Evolutionary conservation across 2,797 vertebrate species (phyloP), one percentile per base, ranked within the genome.

Genomic region (Acanthopagrus latus): DNA sequence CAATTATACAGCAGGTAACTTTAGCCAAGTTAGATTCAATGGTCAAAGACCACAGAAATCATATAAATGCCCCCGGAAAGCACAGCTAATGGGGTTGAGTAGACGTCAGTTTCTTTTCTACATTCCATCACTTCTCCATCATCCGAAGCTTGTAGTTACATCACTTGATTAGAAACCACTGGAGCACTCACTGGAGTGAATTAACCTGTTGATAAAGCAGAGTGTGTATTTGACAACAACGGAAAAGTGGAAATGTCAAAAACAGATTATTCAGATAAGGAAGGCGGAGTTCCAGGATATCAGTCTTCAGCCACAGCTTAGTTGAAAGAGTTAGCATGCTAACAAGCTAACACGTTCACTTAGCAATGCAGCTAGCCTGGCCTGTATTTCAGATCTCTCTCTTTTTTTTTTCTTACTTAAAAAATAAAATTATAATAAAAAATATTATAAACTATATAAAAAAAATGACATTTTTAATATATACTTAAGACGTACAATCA

Each of bases 11-110:
- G 69, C 47, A 69, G 11, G 47, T 64, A 18, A 64, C 46, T 73
- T 66, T 64, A 76, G 44, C n/a, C 57, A 72, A 70, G 60, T 25
- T 65, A 29, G 12, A 76, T 46, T 70, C 43, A 69, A 59, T 70
- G 43, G 21, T 74, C 64, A 17, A 70, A 70, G 21, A 76, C 56
- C 6, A 43, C 55, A 41, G 11, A 68, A 44, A 55, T 64, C 58
- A 1, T 60, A 25, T 43, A 56, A 47, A 58, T 69, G 29, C 43
- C 44, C 51, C 48, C 48, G 3, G 56, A 64, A 65, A 66, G n/a
- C 44, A 62, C 17, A 79, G 78, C 50, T 65, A 47, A 56, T 64
- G 67, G 16, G 27, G 18, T 57, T 38, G 44, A 62, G 21, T 57
- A 54, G 48, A 67, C 29, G 59, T 47, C 11, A 25, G 23, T 71